These are phyloP conservation scores for Lasioglossum zephyrum DNA, from an alignment of 2,888 invertebrate species.

Conservation along the genomic window DNA sequence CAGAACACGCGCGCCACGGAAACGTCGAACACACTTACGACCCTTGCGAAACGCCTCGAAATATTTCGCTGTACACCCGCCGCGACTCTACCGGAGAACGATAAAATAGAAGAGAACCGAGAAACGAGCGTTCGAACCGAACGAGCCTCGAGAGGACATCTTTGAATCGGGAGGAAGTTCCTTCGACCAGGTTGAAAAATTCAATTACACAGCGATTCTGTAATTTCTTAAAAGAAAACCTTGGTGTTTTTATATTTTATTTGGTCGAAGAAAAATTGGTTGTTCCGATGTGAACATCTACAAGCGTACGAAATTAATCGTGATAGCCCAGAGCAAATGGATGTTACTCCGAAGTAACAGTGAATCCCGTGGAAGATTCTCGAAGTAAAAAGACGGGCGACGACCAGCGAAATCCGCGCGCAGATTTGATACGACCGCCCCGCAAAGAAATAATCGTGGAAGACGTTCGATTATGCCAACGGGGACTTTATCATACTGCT, in stretches of 20 bases:
- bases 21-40: slow-evolving; percentile 56
- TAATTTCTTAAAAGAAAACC: too few species aligned
- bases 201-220: neutral
- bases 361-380: neutral
- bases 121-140: neutral
- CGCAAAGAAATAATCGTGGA: slow-evolving; percentile 50
- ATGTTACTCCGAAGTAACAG: neutral
- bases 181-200: neutral
- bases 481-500: slow-evolving; percentile 63
- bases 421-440: neutral
- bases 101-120: neutral
- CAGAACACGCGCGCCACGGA: slow-evolving; percentile 30
- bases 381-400: neutral
- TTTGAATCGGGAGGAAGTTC: neutral
- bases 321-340: neutral
- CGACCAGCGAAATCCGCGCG: neutral
- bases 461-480: slow-evolving; percentile 69
- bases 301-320: too few species aligned
- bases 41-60: slow-evolving; percentile 41
- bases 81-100: neutral
- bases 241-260: neutral
- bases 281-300: too few species aligned
- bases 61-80: slow-evolving; percentile 44
- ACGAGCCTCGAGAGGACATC: neutral
- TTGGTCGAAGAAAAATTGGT: too few species aligned